Evolutionary conservation across 1,140 invertebrate genomes (phyloP).

Genomic region (Ceratosolen solmsi): DNA sequence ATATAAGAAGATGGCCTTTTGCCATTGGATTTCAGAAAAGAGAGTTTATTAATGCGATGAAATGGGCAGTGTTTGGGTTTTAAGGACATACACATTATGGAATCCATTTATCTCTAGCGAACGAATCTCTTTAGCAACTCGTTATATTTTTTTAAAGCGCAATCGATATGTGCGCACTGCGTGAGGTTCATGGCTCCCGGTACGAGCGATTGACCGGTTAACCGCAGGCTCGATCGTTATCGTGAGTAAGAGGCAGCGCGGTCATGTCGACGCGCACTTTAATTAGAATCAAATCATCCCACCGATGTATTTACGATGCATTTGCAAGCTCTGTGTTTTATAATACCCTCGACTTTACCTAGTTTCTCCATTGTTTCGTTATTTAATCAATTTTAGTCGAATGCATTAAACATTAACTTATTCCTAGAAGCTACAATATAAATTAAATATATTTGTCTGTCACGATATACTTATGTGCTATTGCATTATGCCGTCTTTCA

Average conservation of each 20-base stretch:
- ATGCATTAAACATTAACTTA: background rate
- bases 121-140: background rate
- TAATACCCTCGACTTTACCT: background rate
- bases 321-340: background rate
- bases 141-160: background rate
- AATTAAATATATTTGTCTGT: background rate
- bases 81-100: background rate
- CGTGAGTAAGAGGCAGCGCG: constrained; percentile 7
- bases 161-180: constrained; percentile 4
- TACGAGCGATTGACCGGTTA: constrained; percentile 43
- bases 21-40: too few species aligned
- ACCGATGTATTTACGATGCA: constrained; percentile 37
- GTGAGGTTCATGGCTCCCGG: constrained; percentile 5
- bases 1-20: too few species aligned
- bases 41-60: too few species aligned
- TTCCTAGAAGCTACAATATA: background rate
- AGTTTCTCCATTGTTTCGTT: background rate
- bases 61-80: background rate
- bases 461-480: background rate
- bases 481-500: background rate
- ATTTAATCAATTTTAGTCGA: background rate
- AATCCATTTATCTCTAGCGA: background rate
- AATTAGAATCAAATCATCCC: constrained; percentile 55
- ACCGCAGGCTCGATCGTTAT: constrained; percentile 53
- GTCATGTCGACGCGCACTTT: constrained; percentile 38